A percentile compares a stretch with the other conserved stretches of the same genome.
Evolutionary conservation across 2,113 vertebrate genomes (phyloP).

Genomic region (Trochalopteron elliotii): DNA sequence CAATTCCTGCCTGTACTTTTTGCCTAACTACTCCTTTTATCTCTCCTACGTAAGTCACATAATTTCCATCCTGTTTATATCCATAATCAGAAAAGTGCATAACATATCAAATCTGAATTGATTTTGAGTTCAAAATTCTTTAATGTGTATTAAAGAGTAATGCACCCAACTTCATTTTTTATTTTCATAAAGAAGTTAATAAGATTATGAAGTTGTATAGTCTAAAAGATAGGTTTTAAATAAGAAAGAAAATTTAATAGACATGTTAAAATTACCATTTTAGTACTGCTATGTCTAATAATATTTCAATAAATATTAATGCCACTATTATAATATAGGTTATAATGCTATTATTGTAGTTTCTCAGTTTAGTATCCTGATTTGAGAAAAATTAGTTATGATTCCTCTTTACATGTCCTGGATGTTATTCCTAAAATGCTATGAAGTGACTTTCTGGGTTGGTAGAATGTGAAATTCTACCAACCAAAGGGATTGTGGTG

Average conservation of each 20-base stretch:
- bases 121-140: background rate
- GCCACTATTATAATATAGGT: background rate
- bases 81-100: background rate
- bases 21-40: background rate
- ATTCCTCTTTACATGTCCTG: background rate
- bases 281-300: background rate
- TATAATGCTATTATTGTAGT: background rate
- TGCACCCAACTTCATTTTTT: background rate
- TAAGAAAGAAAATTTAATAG: background rate
- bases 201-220: background rate
- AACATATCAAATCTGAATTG: background rate
- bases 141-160: background rate
- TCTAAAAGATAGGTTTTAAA: background rate
- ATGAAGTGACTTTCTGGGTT: background rate
- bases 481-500: background rate
- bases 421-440: background rate
- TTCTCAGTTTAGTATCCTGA: background rate
- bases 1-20: background rate
- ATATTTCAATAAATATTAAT: background rate
- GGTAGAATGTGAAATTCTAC: background rate
- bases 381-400: background rate
- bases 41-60: background rate
- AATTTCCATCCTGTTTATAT: background rate
- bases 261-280: background rate
- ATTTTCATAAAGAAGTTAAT: background rate